A percentile compares a stretch with the other conserved stretches of the same genome.
phyloP scores from a whole-genome alignment of 1,140 invertebrate genomes.

The Telenomus remus region DNA sequence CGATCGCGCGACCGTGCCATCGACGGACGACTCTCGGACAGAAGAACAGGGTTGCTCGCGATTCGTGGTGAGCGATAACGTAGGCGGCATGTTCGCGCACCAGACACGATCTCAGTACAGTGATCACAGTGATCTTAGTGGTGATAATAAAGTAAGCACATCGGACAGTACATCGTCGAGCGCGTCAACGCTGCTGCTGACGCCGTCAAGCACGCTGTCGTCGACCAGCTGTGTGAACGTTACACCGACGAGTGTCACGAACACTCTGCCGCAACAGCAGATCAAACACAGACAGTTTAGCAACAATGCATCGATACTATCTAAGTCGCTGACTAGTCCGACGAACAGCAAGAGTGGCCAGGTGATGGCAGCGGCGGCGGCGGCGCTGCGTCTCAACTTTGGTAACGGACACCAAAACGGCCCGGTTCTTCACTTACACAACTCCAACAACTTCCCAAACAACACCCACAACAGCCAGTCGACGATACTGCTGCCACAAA shows the following conservation, averaged over 20 bases:
- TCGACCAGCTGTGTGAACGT: conserved; percentile 11
- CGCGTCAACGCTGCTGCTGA: conserved; percentile 13
- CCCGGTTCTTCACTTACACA: conserved; percentile 60
- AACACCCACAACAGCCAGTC: conserved; percentile 71
- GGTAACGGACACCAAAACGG: conserved; percentile 73
- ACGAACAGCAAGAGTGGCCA: conserved; percentile 65
- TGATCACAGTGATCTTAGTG: conserved; percentile 66
- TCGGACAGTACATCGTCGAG: conserved; percentile 16
- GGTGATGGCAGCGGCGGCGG: conserved; percentile 30
- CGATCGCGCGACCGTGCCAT: conserved; percentile 39
- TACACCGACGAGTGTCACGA: conserved; percentile 51
- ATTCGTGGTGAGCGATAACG: conserved; percentile 63
- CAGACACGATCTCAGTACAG: conserved; percentile 67
- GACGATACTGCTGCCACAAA: conserved; percentile 69
- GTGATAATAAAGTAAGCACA: conserved; percentile 57
- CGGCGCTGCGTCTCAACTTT: conserved; percentile 67
- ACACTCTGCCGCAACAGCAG: conserved; percentile 36
- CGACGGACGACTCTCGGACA: conserved; percentile 63
- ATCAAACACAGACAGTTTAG: conserved; percentile 65
- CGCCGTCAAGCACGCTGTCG: conserved; percentile 15
- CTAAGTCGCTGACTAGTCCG: conserved; percentile 73
- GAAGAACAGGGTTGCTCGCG: conserved; percentile 68
- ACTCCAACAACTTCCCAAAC: conserved; percentile 67
- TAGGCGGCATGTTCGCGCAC: conserved; percentile 58
- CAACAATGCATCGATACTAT: conserved; percentile 70